These are phyloP conservation scores for Mustela nigripes DNA, from an alignment of 2,113 vertebrate species.

Conservation along the genomic window DNA sequence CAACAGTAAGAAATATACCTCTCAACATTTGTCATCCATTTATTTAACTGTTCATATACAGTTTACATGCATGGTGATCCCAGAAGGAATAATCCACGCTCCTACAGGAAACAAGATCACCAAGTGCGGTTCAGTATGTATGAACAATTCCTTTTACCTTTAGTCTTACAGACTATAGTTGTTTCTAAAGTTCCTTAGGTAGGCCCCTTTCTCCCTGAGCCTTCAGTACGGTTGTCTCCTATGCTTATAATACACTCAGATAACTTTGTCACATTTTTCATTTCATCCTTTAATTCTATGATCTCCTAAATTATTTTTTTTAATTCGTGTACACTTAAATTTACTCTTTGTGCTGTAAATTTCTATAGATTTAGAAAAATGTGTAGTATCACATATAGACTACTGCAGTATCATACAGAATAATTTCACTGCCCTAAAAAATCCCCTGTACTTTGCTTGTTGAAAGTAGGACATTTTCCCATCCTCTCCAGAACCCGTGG, in stretches of 20 bases:
- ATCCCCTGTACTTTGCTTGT: not conserved
- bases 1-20: not conserved
- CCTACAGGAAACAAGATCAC: not conserved
- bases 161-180: not conserved
- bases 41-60: not conserved
- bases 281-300: not conserved
- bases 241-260: not conserved
- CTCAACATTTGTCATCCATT: not conserved
- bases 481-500: not conserved
- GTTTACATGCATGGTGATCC: not conserved
- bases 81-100: not conserved
- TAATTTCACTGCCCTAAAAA: not conserved
- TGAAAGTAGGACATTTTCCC: not conserved
- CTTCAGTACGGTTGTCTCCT: not conserved
- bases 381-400: not conserved
- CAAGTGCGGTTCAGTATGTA: not conserved
- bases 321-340: not conserved
- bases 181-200: not conserved
- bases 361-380: not conserved
- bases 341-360: not conserved
- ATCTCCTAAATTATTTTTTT: not conserved
- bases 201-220: too few relatives aligned
- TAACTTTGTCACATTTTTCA: not conserved
- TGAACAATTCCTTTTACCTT: not conserved
- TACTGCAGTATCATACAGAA: not conserved